Conservation (phyloP, 2,888 invertebrate genomes). For the Palloptera scutellata region DNA sequence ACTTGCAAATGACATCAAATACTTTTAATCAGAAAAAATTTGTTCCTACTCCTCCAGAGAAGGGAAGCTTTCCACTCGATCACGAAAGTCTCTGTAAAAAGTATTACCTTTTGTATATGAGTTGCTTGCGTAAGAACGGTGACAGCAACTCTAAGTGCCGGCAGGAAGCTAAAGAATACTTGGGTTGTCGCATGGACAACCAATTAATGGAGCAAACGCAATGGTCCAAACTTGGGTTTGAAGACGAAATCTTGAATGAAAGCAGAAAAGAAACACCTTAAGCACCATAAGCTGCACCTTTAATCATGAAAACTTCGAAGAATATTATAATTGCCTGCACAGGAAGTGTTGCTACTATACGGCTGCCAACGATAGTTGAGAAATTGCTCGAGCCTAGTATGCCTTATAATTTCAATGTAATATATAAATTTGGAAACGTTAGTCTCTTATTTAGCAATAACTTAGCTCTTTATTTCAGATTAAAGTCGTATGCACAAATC, state of each 20-base stretch:
- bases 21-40: slow-evolving; percentile 87
- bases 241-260: slow-evolving; percentile 39
- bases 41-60: slow-evolving; percentile 88
- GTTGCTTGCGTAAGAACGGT: too few species aligned
- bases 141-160: slow-evolving; percentile 84
- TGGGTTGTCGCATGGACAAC: slow-evolving; percentile 94
- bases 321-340: slow-evolving; percentile 88
- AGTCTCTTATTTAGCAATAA: background rate
- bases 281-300: background rate
- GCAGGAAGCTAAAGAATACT: slow-evolving; percentile 81
- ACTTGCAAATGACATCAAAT: slow-evolving; percentile 67
- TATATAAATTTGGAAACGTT: background rate
- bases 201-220: slow-evolving; percentile 93
- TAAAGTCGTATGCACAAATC: slow-evolving; percentile 84
- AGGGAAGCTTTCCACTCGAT: slow-evolving; percentile 97
- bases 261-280: slow-evolving; percentile 26
- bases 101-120: slow-evolving; percentile 88
- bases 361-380: slow-evolving; percentile 78
- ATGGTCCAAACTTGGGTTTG: slow-evolving; percentile 86
- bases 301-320: slow-evolving; percentile 55
- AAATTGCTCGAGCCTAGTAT: slow-evolving; percentile 64
- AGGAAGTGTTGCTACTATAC: slow-evolving; percentile 96
- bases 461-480: slow-evolving; percentile 65
- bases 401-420: slow-evolving; percentile 54
- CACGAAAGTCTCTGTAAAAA: slow-evolving; percentile 90